phyloP scores from a whole-genome alignment of 1,140 invertebrate species.

The Drosophila takahashii region DNA sequence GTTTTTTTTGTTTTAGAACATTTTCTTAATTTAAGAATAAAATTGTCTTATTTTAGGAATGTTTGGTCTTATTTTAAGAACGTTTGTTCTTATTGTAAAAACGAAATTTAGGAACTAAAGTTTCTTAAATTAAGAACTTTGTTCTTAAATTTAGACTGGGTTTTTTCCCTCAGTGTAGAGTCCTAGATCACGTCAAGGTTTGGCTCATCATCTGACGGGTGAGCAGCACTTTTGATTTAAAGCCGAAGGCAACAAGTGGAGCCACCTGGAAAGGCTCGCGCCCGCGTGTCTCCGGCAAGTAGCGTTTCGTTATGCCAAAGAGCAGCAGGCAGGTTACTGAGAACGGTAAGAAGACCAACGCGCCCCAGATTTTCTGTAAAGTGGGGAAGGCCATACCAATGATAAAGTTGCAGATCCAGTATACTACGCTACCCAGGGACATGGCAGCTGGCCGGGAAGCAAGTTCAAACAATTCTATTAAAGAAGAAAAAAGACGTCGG shows the following conservation, averaged over 20 bases:
- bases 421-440: conserved; percentile 93
- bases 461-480: conserved; percentile 93
- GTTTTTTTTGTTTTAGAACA: too few relatives aligned
- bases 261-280: conserved; percentile 87
- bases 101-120: too few relatives aligned
- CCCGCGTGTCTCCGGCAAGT: conserved; percentile 90
- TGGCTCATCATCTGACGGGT: not conserved
- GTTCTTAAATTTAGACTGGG: too few relatives aligned
- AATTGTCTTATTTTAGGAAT: too few relatives aligned
- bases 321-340: conserved; percentile 86
- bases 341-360: conserved; percentile 90
- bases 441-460: conserved; percentile 93
- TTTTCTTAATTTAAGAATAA: too few relatives aligned
- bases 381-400: conserved; percentile 92
- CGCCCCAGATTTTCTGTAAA: conserved; percentile 87
- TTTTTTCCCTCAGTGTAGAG: too few relatives aligned
- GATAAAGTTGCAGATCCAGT: conserved; percentile 95
- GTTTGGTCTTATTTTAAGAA: too few relatives aligned
- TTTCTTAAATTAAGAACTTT: too few relatives aligned
- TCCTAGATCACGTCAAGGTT: not conserved
- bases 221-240: conserved; percentile 83
- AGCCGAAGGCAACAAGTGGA: conserved; percentile 85
- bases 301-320: conserved; percentile 87
- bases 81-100: too few relatives aligned
- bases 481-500: not conserved